Evolutionary conservation across 2,797 vertebrate genomes (phyloP).

Genomic region (Oophaga sylvatica): DNA sequence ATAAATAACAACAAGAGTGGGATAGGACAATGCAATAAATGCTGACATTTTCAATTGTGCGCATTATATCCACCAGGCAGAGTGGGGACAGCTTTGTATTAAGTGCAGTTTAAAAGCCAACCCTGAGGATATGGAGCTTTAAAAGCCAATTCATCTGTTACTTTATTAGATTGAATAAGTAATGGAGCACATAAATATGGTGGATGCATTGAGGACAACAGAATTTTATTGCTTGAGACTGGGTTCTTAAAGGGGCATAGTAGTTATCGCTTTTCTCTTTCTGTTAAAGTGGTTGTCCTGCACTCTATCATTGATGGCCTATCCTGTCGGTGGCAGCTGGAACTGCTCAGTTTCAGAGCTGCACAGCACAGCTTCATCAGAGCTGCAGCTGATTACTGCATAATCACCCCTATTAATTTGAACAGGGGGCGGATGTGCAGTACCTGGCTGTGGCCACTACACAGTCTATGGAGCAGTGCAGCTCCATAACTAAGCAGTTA

Average conservation of each 20-base stretch:
- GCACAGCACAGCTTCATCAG: too few relatives aligned
- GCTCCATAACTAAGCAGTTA: too few relatives aligned
- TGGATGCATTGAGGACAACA: conserved; percentile 24
- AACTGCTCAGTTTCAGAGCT: too few relatives aligned
- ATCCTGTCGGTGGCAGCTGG: too few relatives aligned
- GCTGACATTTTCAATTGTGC: conserved; percentile 60
- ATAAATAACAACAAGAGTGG: conserved; percentile 43
- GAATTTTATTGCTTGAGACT: conserved; percentile 1
- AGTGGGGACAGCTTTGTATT: conserved; percentile 56
- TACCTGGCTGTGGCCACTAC: too few relatives aligned
- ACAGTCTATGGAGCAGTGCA: too few relatives aligned
- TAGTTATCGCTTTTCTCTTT: not conserved
- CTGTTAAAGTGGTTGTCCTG: not conserved
- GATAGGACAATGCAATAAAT: conserved; percentile 56
- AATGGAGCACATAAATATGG: conserved; percentile 60
- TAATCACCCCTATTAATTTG: too few relatives aligned
- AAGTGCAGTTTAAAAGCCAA: conserved; percentile 51
- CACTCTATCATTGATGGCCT: not conserved
- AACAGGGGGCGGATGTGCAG: too few relatives aligned
- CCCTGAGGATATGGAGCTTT: conserved; percentile 53
- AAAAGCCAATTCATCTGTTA: conserved; percentile 60
- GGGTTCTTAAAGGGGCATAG: conserved; percentile 12
- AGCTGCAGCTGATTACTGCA: too few relatives aligned
- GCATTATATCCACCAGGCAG: conserved; percentile 52
- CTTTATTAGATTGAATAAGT: conserved; percentile 60